Evolutionary conservation across 1,140 invertebrate species (phyloP).

Genomic region (Drosophila leontia): DNA sequence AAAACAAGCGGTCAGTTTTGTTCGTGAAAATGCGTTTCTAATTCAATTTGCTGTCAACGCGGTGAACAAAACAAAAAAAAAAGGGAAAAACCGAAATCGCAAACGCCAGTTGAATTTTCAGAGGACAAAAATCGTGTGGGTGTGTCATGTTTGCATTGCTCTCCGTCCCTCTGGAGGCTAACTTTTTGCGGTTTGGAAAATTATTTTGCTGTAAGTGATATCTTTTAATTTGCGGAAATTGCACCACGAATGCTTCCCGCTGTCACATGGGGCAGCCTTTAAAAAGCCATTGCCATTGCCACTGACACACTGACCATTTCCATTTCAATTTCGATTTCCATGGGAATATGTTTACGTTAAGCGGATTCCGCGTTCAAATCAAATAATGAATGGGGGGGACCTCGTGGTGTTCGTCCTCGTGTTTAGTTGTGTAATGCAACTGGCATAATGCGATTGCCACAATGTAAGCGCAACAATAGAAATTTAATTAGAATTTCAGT

Average conservation of each 20-base stretch:
- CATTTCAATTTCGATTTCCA: conserved; percentile 11
- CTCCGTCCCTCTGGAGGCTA: conserved; percentile 15
- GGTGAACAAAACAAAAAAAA: conserved; percentile 14
- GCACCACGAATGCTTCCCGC: conserved; percentile 38
- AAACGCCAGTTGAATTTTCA: conserved; percentile 40
- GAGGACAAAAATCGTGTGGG: conserved; percentile 51
- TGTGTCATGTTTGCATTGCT: conserved; percentile 43
- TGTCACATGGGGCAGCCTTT: conserved; percentile 31
- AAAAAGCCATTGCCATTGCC: conserved; percentile 20
- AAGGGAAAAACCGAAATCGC: conserved; percentile 1
- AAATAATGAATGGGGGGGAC: conserved; percentile 41
- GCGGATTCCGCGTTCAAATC: conserved; percentile 33
- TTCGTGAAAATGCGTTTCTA: conserved; percentile 75
- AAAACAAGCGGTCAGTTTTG: conserved; percentile 51
- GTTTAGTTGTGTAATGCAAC: conserved; percentile 32
- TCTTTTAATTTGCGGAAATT: conserved; percentile 79
- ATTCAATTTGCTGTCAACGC: conserved; percentile 79
- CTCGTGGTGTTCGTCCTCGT: conserved; percentile 1
- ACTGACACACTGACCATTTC: conserved; percentile 8
- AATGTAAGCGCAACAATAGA: conserved; percentile 23
- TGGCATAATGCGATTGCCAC: conserved; percentile 27
- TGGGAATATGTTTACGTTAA: conserved; percentile 40
- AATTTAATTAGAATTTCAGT: conserved; percentile 42
- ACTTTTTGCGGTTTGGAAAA: conserved; percentile 66
- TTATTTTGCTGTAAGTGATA: conserved; percentile 78